Percentiles rank a stretch among this genome's conserved stretches.
Conservation (phyloP, 2,797 vertebrate species). For the Enteromius argenteus region DNA sequence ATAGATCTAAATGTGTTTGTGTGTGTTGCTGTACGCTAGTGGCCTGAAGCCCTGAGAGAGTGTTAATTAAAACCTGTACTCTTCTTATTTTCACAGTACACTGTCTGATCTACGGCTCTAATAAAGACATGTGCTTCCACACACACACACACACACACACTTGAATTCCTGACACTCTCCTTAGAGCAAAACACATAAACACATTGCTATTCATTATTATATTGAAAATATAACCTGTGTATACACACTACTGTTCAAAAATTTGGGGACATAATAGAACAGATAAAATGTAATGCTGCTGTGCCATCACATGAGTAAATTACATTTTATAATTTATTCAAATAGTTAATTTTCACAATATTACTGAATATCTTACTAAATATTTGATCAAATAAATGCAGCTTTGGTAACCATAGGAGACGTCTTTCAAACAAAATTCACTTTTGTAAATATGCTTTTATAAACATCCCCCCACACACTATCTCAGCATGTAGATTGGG, state of each 20-base stretch:
- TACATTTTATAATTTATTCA: background rate
- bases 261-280: background rate
- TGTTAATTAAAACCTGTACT: constrained; percentile 33
- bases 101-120: constrained; percentile 38
- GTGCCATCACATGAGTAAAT: background rate
- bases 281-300: too few relatives aligned
- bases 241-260: background rate
- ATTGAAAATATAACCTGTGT: background rate
- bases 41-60: constrained; percentile 26
- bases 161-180: background rate
- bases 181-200: background rate
- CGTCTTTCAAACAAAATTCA: background rate
- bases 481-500: background rate
- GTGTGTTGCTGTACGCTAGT: constrained; percentile 56
- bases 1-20: too few relatives aligned
- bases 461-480: background rate
- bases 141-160: background rate
- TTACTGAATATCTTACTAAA: background rate
- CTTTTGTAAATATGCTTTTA: background rate
- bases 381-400: background rate
- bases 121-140: constrained; percentile 53
- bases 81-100: constrained; percentile 34
- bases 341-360: background rate
- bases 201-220: background rate
- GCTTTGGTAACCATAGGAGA: background rate